Evolutionary conservation across 2,888 invertebrate species (phyloP).

Genomic region (Chloroclysta siterata): DNA sequence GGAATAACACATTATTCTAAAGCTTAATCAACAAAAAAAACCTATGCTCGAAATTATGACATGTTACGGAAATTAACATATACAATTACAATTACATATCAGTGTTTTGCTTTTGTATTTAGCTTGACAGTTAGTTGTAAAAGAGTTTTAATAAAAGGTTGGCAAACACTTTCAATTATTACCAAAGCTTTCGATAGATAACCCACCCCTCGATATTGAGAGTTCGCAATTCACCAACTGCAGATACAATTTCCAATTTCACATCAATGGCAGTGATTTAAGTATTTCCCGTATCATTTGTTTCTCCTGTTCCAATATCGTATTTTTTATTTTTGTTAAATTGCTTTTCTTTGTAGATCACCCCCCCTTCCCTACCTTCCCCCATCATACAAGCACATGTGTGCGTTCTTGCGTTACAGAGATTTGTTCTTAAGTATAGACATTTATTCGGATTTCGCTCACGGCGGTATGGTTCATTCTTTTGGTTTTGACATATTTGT

Average conservation of each 20-base stretch:
- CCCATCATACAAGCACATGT: conserved; percentile 74
- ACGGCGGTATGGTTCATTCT: conserved; percentile 72
- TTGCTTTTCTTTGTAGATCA: conserved; percentile 78
- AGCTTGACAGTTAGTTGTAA: no score
- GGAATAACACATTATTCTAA: no score
- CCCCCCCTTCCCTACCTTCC: conserved; percentile 37
- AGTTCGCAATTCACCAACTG: conserved; percentile 53
- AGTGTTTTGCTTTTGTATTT: no score
- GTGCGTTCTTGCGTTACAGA: conserved; percentile 64
- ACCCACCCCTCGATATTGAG: conserved; percentile 37
- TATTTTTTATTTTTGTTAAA: conserved; percentile 81
- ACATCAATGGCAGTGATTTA: conserved; percentile 80
- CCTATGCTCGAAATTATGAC: no score
- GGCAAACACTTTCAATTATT: conserved; percentile 18
- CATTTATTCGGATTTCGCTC: conserved; percentile 79
- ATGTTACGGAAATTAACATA: no score
- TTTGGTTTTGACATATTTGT: conserved; percentile 38
- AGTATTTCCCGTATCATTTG: conserved; percentile 83
- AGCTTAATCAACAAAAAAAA: no score
- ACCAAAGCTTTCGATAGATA: background rate
- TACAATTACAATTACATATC: no score
- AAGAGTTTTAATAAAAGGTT: no score
- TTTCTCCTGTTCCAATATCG: conserved; percentile 73
- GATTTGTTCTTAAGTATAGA: conserved; percentile 81
- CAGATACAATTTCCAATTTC: conserved; percentile 66